Base-by-base conservation (phyloP, 2,888 invertebrate genomes). In the Beris chalybata region DNA sequence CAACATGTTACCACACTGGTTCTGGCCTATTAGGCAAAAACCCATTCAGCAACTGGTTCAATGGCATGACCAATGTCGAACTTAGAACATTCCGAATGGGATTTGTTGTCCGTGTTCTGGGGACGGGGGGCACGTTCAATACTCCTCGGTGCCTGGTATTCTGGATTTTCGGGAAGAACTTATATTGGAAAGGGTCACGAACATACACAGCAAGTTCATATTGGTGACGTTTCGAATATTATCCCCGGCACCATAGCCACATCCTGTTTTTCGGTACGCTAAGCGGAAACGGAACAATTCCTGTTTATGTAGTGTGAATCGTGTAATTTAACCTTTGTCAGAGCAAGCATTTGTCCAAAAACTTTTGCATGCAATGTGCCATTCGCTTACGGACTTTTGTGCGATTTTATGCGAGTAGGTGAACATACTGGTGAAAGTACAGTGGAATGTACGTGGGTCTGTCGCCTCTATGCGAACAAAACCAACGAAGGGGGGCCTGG, bases 241-340 rank as follows among this genome's bases (percentile, higher is more conserved):
- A 47, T 44, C 47, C 11, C 7, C 53, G 22, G 15, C 12, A 48
- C 45, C 44, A 44, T 7, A 32, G 31, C 63, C 45, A 63, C 64
- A 56, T 65, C 64, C 64, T 65, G 64, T 56, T 56, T 61, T 55
- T 55, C 56, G 56, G 56, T 65, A 65, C 64, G 45, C 54, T 30
- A 13, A 44, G 30, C 66, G 67, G 67, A 67, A 64, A 38, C 67
- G 63, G 67, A 67, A 67, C 63, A 52, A 63, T 67, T 61, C 64
- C 63, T 67, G 67, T 67, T 67, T 67, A 67, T 67, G 67, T 67
- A 67, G 67, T 67, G 67, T 67, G 67, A 67, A 67, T 67, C 57
- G 56, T 67, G 64, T 65, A 65, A 65, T 55, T 65, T 65, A 65
- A 65, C 64, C 64, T 65, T 56, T 55, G 64, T 64, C 54, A 12